Base-by-base conservation (phyloP, 1,140 invertebrate genomes). In the Probaryconus sp. region DNA sequence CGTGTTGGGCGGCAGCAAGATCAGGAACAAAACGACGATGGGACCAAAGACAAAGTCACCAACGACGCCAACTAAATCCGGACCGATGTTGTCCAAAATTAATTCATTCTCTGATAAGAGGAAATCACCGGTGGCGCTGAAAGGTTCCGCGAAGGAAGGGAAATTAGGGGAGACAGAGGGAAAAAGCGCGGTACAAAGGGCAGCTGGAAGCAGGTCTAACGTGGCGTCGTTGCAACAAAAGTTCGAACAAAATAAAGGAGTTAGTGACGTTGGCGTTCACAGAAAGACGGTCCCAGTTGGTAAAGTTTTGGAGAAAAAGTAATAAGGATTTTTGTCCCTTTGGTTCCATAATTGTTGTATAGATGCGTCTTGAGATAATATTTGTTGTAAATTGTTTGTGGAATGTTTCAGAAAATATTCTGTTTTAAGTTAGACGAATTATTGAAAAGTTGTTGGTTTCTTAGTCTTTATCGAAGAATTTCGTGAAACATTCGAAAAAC, bases 151-250 rank as follows among this genome's bases (percentile, higher is more conserved):
- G 0, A 84, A 63, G 10, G 67, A 65, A 2, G 24, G 9, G 0
- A 61, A 61, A 21, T 6, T 2, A 2, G 48, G 9, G 21, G 47
- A 33, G 6, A 2, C 7, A 1, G 47, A 58, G 13, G 47, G 40
- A 0, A 24, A 69, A 17, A 67, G 1, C 9, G 14, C 42, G 21
- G 26, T 51, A 79, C 24, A 88, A 73, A 61, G 20, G 0, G 60
- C 30, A 9, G 82, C 88, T 3, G 83, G 86, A 3, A 90, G 90
- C 80, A 89, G 89, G 37, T 92, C 91, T 2, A 93, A 91, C 71
- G 92, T 94, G 18, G 92, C 93, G 0, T 92, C 91, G 18, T 84
- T 94, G 42, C 93, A 94, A 73, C 91, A 93, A 63, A 93, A 93
- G 80, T 94, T 94, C 77, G 92, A 94, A 79, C 78, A 85, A 80